Conservation (phyloP, 2,113 vertebrate species). For the Onychorhynchus coronatus region DNA sequence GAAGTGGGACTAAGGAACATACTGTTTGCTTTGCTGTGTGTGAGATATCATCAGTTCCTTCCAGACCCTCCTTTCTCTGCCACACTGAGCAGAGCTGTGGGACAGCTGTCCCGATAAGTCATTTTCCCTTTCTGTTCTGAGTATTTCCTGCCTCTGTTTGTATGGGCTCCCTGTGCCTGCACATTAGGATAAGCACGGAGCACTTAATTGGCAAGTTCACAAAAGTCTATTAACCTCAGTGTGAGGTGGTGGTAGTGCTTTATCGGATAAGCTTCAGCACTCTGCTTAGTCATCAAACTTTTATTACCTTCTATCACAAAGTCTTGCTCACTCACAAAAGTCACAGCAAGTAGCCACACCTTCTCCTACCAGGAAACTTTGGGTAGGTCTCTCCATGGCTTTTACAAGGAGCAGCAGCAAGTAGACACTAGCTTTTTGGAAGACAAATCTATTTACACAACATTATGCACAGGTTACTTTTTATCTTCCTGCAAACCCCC, state of each 20-base stretch:
- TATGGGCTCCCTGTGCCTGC: not conserved
- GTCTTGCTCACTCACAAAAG: constrained; percentile 25
- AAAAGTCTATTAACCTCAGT: not conserved
- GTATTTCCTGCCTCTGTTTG: not conserved
- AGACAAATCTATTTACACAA: not conserved
- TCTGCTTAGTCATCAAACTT: constrained; percentile 19
- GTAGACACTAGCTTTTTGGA: not conserved
- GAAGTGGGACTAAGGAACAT: not conserved
- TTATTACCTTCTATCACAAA: constrained; percentile 37
- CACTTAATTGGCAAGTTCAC: not conserved
- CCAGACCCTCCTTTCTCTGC: not conserved
- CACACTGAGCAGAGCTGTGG: not conserved
- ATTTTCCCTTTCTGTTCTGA: not conserved
- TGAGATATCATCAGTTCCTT: not conserved
- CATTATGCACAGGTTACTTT: not conserved
- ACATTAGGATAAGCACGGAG: not conserved
- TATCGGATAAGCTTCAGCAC: constrained; percentile 49
- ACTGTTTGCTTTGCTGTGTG: not conserved
- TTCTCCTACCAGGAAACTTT: constrained; percentile 36
- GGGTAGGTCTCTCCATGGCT: constrained; percentile 22
- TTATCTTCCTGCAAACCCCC: not conserved
- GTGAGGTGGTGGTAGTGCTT: not conserved
- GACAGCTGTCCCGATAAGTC: not conserved
- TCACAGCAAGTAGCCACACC: constrained; percentile 34
- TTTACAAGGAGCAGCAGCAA: not conserved